These are phyloP conservation scores for Aporophyla nigra DNA, from an alignment of 2,888 invertebrate species.

Conservation along the genomic window DNA sequence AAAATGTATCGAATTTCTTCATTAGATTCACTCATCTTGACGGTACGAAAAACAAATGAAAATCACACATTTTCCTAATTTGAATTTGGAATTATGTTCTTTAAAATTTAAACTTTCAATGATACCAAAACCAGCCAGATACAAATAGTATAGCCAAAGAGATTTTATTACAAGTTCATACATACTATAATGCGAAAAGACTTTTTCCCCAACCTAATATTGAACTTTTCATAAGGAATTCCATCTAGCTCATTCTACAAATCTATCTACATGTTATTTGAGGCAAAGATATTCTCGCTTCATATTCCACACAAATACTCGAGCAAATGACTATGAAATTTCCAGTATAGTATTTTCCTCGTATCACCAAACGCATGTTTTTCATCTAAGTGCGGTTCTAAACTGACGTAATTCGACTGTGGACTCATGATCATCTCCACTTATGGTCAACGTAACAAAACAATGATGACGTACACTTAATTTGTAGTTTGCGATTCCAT, in stretches of 20 bases:
- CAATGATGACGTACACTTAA: constrained; percentile 51
- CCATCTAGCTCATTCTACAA: constrained; percentile 1
- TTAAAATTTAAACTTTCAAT: too few relatives aligned
- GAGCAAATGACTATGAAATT: constrained; percentile 4
- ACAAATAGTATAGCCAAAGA: too few relatives aligned
- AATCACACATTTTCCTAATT: too few relatives aligned
- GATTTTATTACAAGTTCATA: too few relatives aligned
- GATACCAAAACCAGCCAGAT: too few relatives aligned
- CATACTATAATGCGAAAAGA: too few relatives aligned
- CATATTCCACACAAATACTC: constrained; percentile 11
- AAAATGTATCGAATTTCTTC: too few relatives aligned
- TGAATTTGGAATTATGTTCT: too few relatives aligned
- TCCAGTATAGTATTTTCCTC: constrained; percentile 22
- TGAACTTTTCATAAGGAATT: constrained; percentile 41
- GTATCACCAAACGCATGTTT: constrained; percentile 22
- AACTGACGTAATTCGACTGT: constrained; percentile 44
- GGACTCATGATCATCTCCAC: constrained; percentile 32
- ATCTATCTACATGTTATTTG: constrained; percentile 16
- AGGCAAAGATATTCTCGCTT: constrained; percentile 28
- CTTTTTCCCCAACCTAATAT: too few relatives aligned
- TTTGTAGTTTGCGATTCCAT: constrained; percentile 52
- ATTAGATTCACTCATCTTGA: too few relatives aligned
- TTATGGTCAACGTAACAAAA: constrained; percentile 51
- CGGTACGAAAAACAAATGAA: too few relatives aligned
- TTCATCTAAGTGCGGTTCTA: constrained; percentile 10